Percentiles rank a stretch among this genome's conserved stretches.
Evolutionary conservation across 1,140 invertebrate species (phyloP).

Genomic region (Drosophila burlai): DNA sequence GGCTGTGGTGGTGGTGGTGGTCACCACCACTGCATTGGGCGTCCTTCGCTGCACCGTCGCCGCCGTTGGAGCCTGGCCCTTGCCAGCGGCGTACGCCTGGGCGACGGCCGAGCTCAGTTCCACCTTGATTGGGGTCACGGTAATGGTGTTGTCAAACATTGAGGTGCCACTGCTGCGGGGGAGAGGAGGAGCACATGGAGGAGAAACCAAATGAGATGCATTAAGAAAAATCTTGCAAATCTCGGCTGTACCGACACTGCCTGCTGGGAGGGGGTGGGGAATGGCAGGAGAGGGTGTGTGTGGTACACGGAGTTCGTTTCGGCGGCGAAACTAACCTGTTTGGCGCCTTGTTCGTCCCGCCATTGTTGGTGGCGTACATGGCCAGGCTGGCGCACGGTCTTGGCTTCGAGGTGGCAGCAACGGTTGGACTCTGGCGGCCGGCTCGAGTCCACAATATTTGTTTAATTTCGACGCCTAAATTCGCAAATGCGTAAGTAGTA

Average conservation of each 20-base stretch:
- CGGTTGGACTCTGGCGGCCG: slow-evolving; percentile 19
- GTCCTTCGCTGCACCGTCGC: slow-evolving; percentile 28
- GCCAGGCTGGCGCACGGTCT: slow-evolving; percentile 42
- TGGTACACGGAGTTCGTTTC: slow-evolving; percentile 3
- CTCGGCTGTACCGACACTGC: slow-evolving; percentile 53
- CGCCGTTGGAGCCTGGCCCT: slow-evolving; percentile 13
- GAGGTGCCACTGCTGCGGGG: slow-evolving; percentile 58
- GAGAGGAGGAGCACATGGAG: background rate
- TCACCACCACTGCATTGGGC: slow-evolving; percentile 50
- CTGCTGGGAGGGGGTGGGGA: slow-evolving; percentile 15
- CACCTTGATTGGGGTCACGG: slow-evolving; percentile 73
- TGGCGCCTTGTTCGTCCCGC: slow-evolving; percentile 75
- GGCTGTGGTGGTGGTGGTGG: slow-evolving; percentile 20
- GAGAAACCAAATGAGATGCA: slow-evolving; percentile 14
- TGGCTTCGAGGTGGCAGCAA: slow-evolving; percentile 28
- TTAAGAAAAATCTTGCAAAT: slow-evolving; percentile 17
- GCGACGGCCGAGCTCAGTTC: slow-evolving; percentile 46
- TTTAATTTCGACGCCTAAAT: slow-evolving; percentile 49
- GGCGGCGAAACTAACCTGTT: slow-evolving; percentile 59
- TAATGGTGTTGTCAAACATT: slow-evolving; percentile 76
- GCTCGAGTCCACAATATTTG: slow-evolving; percentile 22
- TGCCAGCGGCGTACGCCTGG: slow-evolving; percentile 25
- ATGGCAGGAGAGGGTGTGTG: slow-evolving; percentile 7
- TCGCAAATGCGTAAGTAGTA: slow-evolving; percentile 63
- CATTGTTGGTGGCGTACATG: slow-evolving; percentile 80